Evolutionary conservation across 2,888 invertebrate genomes (phyloP).

Genomic region (Cataglyphis altisquamis): DNA sequence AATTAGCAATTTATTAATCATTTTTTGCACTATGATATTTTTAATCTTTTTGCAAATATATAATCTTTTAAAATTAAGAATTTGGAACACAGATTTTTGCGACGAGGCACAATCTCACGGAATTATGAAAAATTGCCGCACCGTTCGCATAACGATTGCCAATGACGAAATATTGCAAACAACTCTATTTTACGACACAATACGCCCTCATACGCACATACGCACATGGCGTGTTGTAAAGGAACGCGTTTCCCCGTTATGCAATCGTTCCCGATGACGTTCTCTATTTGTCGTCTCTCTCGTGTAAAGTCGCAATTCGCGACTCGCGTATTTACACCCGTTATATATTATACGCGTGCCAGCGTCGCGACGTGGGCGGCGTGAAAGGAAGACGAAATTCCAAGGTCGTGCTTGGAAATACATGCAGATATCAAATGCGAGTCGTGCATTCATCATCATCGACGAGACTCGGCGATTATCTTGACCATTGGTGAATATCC

Average conservation of each 20-base stretch:
- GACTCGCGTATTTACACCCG: constrained; percentile 36
- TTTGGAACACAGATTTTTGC: neutral
- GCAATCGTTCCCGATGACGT: constrained; percentile 48
- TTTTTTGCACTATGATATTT: neutral
- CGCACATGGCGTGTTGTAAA: constrained; percentile 56
- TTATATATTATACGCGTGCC: constrained; percentile 15
- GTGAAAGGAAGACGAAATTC: constrained; percentile 60
- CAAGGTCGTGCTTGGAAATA: constrained; percentile 49
- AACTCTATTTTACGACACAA: constrained; percentile 50
- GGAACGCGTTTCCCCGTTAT: constrained; percentile 51
- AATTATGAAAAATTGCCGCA: neutral
- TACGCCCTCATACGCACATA: constrained; percentile 31
- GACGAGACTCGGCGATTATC: neutral
- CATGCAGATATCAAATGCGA: neutral
- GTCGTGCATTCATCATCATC: constrained; percentile 2
- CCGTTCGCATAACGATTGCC: neutral
- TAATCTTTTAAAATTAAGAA: neutral
- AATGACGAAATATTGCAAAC: constrained; percentile 44
- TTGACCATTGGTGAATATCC: neutral
- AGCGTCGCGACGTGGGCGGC: constrained; percentile 37
- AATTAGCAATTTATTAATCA: neutral
- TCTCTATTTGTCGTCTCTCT: constrained; percentile 34
- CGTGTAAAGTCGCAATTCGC: constrained; percentile 30
- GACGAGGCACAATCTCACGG: neutral
- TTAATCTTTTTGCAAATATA: neutral